Conservation (phyloP, 2,113 vertebrate species). For the Percina caprodes region DNA sequence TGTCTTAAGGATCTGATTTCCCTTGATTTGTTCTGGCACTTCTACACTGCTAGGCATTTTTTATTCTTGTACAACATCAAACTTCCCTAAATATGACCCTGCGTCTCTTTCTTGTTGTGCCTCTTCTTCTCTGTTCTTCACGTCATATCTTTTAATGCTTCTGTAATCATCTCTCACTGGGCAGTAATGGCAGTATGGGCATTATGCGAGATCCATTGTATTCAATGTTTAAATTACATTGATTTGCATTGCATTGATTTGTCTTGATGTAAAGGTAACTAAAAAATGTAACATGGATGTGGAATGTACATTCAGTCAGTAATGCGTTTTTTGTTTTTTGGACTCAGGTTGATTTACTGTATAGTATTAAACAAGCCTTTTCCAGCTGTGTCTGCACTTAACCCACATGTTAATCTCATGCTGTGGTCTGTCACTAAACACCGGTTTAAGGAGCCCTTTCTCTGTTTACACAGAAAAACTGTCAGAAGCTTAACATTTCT, state of each 20-base stretch:
- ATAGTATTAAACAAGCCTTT: slow-evolving; percentile 12
- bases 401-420: slow-evolving; percentile 38
- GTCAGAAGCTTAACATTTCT: slow-evolving; percentile 5
- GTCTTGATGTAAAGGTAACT: not conserved
- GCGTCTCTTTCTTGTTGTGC: slow-evolving; percentile 8
- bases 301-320: not conserved
- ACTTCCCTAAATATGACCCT: not conserved
- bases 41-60: not conserved
- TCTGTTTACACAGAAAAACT: slow-evolving; percentile 12
- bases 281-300: not conserved
- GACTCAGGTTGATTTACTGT: slow-evolving; percentile 7
- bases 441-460: not conserved
- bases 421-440: slow-evolving; percentile 11
- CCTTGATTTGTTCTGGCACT: not conserved
- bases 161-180: not conserved
- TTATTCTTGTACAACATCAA: not conserved
- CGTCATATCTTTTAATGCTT: not conserved
- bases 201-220: not conserved
- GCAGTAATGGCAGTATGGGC: not conserved
- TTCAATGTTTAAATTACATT: not conserved
- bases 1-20: slow-evolving; percentile 1
- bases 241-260: not conserved
- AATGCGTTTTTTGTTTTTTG: slow-evolving; percentile 14
- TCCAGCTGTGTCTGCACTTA: slow-evolving; percentile 44
- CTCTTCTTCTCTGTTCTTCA: not conserved